Conservation (phyloP, 2,113 vertebrate genomes). For the Ursus arctos region DNA sequence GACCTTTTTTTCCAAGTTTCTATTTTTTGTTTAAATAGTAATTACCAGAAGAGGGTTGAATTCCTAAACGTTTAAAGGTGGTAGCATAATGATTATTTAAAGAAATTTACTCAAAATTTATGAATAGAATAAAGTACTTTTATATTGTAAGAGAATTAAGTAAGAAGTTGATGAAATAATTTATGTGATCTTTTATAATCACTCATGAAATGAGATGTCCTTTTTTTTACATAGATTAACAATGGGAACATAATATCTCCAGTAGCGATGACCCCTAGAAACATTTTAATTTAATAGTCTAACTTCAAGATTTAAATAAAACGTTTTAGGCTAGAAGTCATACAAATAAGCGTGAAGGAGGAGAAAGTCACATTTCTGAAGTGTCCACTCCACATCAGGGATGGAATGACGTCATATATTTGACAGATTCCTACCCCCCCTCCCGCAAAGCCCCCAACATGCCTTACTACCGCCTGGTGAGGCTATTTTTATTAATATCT, state of each 20-base stretch:
- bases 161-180: neutral
- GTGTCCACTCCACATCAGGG: neutral
- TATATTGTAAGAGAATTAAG: neutral
- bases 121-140: neutral
- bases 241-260: neutral
- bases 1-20: neutral
- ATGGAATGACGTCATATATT: neutral
- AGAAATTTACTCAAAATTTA: neutral
- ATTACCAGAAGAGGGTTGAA: neutral
- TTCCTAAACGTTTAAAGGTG: neutral
- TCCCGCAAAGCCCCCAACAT: neutral
- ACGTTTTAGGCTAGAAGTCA: neutral
- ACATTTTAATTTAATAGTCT: neutral
- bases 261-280: neutral
- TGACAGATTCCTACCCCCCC: neutral
- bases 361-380: neutral
- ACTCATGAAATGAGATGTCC: neutral
- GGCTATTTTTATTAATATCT: neutral
- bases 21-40: neutral
- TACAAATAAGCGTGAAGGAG: neutral
- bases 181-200: neutral
- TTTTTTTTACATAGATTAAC: neutral
- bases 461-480: neutral
- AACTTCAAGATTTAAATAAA: neutral
- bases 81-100: neutral